phyloP scores from a whole-genome alignment of 1,140 invertebrate species.

The Orussus abietinus region DNA sequence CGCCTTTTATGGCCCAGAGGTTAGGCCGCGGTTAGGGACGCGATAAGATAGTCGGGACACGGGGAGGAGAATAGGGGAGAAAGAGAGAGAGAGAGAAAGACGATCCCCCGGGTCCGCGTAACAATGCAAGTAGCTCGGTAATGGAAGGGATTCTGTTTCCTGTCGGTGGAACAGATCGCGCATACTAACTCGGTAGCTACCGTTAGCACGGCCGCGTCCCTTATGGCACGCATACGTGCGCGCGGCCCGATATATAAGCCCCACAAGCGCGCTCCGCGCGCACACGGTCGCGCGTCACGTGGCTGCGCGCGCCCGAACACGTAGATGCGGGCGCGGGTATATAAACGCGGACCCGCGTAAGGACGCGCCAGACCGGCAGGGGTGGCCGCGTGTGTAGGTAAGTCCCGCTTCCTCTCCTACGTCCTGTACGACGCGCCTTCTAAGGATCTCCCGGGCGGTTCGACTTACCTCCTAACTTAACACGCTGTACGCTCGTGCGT shows the following conservation, averaged over 20 bases:
- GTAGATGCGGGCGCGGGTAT: too few species aligned
- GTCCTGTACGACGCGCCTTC: not conserved
- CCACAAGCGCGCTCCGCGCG: too few species aligned
- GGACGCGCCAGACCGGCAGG: not conserved
- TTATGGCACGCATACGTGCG: too few species aligned
- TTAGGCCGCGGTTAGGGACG: too few species aligned
- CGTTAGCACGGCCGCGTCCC: conserved; percentile 26
- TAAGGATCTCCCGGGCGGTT: not conserved
- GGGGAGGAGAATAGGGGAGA: too few species aligned
- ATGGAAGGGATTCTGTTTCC: conserved; percentile 38
- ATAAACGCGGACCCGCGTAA: not conserved
- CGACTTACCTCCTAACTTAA: not conserved
- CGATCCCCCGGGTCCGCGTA: conserved; percentile 24
- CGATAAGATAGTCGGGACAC: too few species aligned
- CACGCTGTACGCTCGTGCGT: not conserved
- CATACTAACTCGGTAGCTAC: conserved; percentile 38
- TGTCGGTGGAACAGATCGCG: conserved; percentile 36
- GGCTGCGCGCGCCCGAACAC: too few species aligned
- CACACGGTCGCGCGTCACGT: too few species aligned
- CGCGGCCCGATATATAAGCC: conserved; percentile 8
- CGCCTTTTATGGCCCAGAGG: conserved; percentile 1
- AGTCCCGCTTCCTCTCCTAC: too few species aligned
- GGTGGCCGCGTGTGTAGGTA: conserved; percentile 1
- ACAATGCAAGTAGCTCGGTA: conserved; percentile 31
- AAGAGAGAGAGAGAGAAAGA: too few species aligned